phyloP scores from a whole-genome alignment of 2,888 invertebrate species.

The Scaeva pyrastri region DNA sequence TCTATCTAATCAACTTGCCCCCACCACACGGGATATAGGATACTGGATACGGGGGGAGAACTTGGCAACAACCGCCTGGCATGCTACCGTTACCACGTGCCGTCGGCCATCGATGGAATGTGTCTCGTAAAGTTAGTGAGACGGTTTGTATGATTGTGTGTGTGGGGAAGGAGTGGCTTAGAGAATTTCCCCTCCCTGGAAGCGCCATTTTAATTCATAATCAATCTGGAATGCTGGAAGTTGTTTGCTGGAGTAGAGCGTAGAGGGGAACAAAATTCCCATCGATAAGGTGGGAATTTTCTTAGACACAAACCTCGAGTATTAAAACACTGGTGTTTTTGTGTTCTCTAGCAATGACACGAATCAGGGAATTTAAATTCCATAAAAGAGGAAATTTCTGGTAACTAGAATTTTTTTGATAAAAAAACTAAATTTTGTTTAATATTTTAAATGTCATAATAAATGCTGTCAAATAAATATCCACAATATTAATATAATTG shows the following conservation, averaged over 20 bases:
- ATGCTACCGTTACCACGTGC: conserved; percentile 60
- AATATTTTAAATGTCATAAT: too few relatives aligned
- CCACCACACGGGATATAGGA: conserved; percentile 33
- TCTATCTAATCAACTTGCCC: conserved; percentile 83
- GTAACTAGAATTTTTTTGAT: background rate
- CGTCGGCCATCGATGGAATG: conserved; percentile 67
- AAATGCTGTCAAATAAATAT: too few relatives aligned
- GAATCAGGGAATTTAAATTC: background rate
- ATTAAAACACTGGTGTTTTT: conserved; percentile 1
- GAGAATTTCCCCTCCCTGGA: conserved; percentile 40
- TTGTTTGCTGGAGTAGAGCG: background rate
- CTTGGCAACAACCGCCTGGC: conserved; percentile 39
- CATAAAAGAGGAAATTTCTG: background rate
- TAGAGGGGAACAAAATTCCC: conserved; percentile 31
- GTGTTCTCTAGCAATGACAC: background rate
- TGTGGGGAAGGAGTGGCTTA: conserved; percentile 55
- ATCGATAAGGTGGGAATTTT: background rate
- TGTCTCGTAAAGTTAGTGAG: conserved; percentile 15
- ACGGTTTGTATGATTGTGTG: background rate
- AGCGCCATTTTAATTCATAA: conserved; percentile 67
- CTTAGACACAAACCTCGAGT: conserved; percentile 27
- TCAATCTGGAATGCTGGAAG: conserved; percentile 27
- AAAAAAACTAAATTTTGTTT: background rate
- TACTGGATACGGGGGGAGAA: too few relatives aligned
- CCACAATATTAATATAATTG: too few relatives aligned